These are phyloP conservation scores for Sporophila hypoxantha DNA, from an alignment of 2,113 vertebrate genomes.

Conservation along the genomic window DNA sequence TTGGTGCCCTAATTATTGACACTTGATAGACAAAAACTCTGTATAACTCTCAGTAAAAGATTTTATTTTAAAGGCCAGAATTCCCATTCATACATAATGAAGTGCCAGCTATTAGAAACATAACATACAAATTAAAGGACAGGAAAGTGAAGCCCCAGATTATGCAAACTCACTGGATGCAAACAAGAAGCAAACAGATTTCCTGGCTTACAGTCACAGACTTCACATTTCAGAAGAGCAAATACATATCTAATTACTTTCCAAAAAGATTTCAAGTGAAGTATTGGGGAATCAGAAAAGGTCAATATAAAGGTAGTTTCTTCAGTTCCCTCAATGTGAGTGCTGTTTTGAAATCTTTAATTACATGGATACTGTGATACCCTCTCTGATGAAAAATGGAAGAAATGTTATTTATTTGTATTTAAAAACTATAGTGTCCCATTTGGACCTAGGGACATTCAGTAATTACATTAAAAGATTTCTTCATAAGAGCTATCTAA, in stretches of 20 bases:
- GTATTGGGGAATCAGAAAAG: background rate
- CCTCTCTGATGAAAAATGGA: background rate
- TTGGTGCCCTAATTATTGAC: background rate
- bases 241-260: background rate
- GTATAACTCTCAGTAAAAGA: background rate
- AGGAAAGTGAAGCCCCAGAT: background rate
- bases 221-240: background rate
- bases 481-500: background rate
- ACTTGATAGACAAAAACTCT: background rate
- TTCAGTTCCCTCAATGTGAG: background rate
- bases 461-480: background rate
- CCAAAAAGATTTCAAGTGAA: background rate
- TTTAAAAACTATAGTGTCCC: background rate
- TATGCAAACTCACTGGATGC: background rate
- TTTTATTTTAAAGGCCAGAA: background rate
- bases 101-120: background rate
- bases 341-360: background rate
- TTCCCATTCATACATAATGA: background rate
- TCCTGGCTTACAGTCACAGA: background rate
- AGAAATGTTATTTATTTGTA: background rate
- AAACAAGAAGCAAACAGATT: background rate
- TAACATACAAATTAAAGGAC: background rate
- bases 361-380: background rate
- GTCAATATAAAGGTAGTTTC: background rate
- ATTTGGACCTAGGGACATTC: no score